Percentiles rank a stretch among this genome's conserved stretches.
phyloP scores from a whole-genome alignment of 2,113 vertebrate genomes.

The Bubo blakistoni region DNA sequence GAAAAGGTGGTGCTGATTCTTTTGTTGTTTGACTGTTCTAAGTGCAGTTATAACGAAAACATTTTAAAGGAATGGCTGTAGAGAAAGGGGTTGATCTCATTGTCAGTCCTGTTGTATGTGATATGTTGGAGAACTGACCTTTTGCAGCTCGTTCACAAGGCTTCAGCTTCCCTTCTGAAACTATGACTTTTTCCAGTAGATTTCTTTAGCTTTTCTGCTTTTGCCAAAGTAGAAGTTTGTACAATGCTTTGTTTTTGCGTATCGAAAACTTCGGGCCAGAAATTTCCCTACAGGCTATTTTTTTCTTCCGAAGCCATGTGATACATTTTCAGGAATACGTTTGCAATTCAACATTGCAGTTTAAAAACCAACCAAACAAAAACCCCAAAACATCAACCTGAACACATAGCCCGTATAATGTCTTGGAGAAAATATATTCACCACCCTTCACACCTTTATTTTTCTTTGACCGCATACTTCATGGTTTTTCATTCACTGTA shows the following conservation, averaged over 20 bases:
- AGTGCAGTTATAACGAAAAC: background rate
- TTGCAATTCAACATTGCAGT: background rate
- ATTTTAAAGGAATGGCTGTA: background rate
- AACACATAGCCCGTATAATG: background rate
- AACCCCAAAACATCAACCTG: background rate
- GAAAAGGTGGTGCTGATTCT: background rate
- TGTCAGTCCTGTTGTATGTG: background rate
- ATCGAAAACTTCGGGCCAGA: background rate
- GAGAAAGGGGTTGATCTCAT: background rate
- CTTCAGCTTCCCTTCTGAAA: background rate
- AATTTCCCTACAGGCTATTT: background rate
- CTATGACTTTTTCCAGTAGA: background rate
- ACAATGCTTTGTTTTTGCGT: background rate
- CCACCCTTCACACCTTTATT: background rate
- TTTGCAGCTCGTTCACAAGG: background rate
- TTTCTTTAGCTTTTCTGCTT: background rate
- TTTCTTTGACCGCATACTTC: background rate
- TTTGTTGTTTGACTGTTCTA: background rate
- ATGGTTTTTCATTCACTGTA: constrained; percentile 48
- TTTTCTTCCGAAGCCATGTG: background rate
- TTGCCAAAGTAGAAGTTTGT: background rate
- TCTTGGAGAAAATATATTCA: background rate
- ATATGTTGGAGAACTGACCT: background rate
- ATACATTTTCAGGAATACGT: background rate
- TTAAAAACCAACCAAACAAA: background rate